Conservation (phyloP, 37 sponge, comb jelly and placozoan species). For the Beroe ovata region DNA sequence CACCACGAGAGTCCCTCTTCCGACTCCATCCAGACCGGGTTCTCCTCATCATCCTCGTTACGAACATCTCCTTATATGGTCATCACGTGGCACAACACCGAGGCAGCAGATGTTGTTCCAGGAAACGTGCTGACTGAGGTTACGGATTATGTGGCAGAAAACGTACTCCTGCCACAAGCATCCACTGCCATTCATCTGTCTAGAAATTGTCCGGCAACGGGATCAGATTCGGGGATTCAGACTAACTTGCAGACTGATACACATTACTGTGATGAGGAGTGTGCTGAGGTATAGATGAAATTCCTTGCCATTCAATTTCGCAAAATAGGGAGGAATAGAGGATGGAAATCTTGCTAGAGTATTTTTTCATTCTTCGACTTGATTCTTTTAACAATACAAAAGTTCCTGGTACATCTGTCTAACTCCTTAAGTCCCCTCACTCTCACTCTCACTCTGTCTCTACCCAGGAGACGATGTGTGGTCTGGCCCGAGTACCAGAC, state of each 20-base stretch:
- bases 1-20: background rate
- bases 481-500: background rate
- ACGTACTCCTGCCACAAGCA: slow-evolving; percentile 3
- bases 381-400: too few relatives aligned
- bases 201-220: background rate
- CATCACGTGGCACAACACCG: slow-evolving; percentile 20
- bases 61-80: background rate
- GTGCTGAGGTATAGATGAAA: slow-evolving; percentile 14
- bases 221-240: background rate
- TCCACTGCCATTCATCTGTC: slow-evolving; percentile 14
- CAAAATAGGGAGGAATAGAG: too few relatives aligned
- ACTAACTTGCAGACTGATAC: slow-evolving; percentile 23
- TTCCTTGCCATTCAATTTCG: too few relatives aligned
- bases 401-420: too few relatives aligned
- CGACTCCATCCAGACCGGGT: slow-evolving; percentile 2
- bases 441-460: too few relatives aligned
- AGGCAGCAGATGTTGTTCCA: background rate
- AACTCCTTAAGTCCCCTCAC: too few relatives aligned
- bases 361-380: too few relatives aligned
- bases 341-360: too few relatives aligned
- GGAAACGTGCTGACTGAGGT: background rate
- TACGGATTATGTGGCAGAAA: background rate
- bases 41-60: background rate
- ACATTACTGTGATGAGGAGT: slow-evolving; percentile 28
- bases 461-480: background rate